These are phyloP conservation scores for Macrobrachium rosenbergii DNA, from an alignment of 1,140 invertebrate species.

Conservation along the genomic window DNA sequence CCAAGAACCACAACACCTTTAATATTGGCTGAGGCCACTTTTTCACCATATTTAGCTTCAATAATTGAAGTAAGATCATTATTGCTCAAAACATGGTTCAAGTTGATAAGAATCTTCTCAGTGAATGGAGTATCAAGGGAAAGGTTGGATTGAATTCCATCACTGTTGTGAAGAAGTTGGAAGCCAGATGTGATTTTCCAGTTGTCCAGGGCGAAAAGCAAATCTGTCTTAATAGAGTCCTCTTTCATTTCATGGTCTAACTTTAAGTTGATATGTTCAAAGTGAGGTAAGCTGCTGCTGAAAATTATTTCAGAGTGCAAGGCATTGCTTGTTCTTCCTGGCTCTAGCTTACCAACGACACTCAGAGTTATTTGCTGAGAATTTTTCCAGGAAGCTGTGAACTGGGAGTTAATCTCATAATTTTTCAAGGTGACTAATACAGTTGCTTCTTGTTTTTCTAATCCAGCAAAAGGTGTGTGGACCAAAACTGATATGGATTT, in stretches of 20 bases:
- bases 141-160: neutral
- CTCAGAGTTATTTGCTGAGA: neutral
- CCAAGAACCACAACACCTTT: conserved; percentile 3
- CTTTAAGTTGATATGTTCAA: neutral
- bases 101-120: neutral
- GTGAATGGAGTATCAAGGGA: neutral
- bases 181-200: neutral
- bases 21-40: neutral
- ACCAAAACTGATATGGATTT: conserved; percentile 1
- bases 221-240: neutral
- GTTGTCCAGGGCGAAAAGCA: neutral
- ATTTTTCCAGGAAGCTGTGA: conserved; percentile 4
- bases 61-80: neutral
- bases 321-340: neutral
- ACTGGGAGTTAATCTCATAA: neutral
- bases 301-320: neutral
- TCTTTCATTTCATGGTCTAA: neutral
- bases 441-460: conserved; percentile 12
- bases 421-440: neutral
- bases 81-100: neutral
- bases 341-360: neutral
- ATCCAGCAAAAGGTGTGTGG: neutral
- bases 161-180: neutral
- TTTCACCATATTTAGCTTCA: conserved; percentile 5
- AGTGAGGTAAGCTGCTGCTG: neutral